Evolutionary conservation across 92 coral and sea anemone genomes (phyloP), one percentile per base, ranked within the genome.

Genomic region (Actinernus sp.): DNA sequence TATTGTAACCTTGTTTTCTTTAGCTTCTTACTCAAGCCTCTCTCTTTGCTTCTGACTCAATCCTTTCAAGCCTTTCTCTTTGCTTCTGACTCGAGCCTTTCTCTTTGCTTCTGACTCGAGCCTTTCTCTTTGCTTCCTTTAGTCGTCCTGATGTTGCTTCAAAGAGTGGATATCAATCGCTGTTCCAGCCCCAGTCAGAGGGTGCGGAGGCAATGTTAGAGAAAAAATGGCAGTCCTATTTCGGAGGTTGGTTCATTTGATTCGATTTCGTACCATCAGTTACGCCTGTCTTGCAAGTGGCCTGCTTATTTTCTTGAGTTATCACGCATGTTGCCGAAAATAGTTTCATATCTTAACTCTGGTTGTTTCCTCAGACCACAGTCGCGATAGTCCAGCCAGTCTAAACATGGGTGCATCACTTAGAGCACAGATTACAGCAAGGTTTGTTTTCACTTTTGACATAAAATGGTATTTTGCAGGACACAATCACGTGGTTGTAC

Each of bases 171-270:
- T 81, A 71, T 38, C 78, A 56, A 19, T 62, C 56, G 24, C 66
- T 63, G 22, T 26, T 59, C 38, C 81, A 83, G 75, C 39, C 82
- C 13, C 57, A 73, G 29, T 89, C 63, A n/a, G 96, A 84, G 28
- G 66, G 92, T 18, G 91, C 87, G 0, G 98, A 93, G 48, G 71
- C 81, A 1, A 88, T 75, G 45, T 62, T 93, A 58, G 98, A 93
- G 54, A 79, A 79, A 40, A 93, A 93, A 33, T 93, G 98, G 98
- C 84, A 66, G 69, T 84, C 93, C 3, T 93, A 93, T 47, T 93
- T 93, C 76, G 98, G 98, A 82, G 96, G 98, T 93, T 29, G 27
- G 73, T 30, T 11, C n/a, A n/a, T n/a, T n/a, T n/a, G n/a, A n/a
- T n/a, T n/a, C n/a, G n/a, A n/a, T n/a, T n/a, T n/a, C n/a, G n/a